These are phyloP conservation scores for Hystrix brachyura DNA, from an alignment of 2,113 vertebrate genomes.

Conservation along the genomic window DNA sequence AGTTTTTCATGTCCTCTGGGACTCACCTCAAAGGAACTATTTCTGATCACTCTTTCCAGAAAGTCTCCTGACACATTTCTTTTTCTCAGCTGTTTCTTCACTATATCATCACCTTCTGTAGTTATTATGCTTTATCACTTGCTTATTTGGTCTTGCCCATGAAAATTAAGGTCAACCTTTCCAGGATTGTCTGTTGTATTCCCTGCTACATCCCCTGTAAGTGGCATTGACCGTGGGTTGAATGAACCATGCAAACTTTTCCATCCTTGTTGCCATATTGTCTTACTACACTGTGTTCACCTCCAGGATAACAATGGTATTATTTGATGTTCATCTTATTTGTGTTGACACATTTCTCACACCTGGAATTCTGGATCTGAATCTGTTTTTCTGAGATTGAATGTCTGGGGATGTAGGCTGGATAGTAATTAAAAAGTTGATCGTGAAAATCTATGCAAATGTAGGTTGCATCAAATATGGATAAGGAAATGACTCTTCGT, in stretches of 20 bases:
- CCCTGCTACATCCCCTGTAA: not conserved
- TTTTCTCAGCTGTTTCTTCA: not conserved
- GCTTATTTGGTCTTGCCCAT: not conserved
- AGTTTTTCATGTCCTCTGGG: not conserved
- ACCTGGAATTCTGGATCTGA: not conserved
- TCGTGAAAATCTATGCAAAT: not conserved
- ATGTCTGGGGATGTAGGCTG: not conserved
- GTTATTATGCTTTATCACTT: not conserved
- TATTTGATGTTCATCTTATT: not conserved
- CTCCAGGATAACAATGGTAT: not conserved
- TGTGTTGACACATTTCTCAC: not conserved
- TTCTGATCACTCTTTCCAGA: not conserved
- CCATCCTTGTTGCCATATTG: not conserved
- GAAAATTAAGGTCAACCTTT: not conserved
- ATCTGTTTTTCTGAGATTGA: not conserved
- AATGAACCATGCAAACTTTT: not conserved
- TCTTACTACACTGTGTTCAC: no score
- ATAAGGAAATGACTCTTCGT: not conserved
- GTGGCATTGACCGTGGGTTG: accelerated
- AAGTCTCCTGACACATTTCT: not conserved
- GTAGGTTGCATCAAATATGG: not conserved
- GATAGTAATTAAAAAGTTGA: not conserved
- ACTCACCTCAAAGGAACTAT: not conserved
- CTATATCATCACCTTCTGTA: not conserved
- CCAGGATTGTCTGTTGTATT: not conserved